Evolutionary conservation across 2,797 vertebrate genomes (phyloP), one percentile per base, ranked within the genome.

Genomic region (Argentina silus): DNA sequence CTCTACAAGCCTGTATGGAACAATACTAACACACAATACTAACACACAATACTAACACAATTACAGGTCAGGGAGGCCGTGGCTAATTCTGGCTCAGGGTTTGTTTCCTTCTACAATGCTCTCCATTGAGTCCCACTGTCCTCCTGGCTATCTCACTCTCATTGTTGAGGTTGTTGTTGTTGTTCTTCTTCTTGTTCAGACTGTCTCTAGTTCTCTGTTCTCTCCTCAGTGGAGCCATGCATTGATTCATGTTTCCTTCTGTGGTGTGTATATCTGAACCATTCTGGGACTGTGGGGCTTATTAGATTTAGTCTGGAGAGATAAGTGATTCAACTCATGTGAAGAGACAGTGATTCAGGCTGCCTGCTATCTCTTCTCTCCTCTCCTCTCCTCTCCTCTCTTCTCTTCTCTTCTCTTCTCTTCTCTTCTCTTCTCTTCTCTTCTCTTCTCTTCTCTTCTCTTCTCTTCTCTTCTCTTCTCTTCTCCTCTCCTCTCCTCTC

Each of bases 241-340:
- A 56, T 17, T 53, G 53, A 45, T 76, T 36, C n/a, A 1, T 67
- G 44, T 63, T 3, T 69, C 50, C 3, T 17, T 73, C 73, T 82
- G 51, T 67, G 69, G 78, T 59, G 66, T 67, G 45, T 74, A 36
- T 44, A 48, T 36, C 47, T 71, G n/a, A 36, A n/a, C 36, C 5
- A 48, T 70, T 69, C 48, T 72, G 47, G 15, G 61, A 50, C 12
- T 55, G 66, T 70, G 64, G 15, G 23, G 12, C 59, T 88, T 74
- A 90, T 87, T 88, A 44, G 80, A 87, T 89, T 88, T 78, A 81
- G 81, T 80, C 74, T 47, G 51, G 65, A 15, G 69, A 70, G 64
- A 76, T 86, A 85, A 89, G 60, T 81, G 67, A 90, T 88, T 89
- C 79, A 83, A 82, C 74, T 83, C 79, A 59, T 43, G 64, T 69